A percentile compares a stretch with the other conserved stretches of the same genome.
Evolutionary conservation across 2,113 vertebrate genomes (phyloP).

Genomic region (Nanorana parkeri): DNA sequence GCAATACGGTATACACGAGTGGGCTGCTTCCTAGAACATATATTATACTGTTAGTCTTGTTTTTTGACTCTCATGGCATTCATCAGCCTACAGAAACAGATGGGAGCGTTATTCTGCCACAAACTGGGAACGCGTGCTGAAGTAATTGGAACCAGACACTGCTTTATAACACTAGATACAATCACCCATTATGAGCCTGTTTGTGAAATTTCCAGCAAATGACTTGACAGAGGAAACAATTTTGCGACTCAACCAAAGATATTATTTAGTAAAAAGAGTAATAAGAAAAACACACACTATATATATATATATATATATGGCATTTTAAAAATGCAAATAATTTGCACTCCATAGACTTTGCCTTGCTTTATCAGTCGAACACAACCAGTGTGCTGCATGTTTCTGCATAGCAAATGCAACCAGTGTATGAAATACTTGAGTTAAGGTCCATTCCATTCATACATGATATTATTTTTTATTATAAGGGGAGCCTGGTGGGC

Average conservation of each 20-base stretch:
- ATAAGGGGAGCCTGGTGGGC: too few relatives aligned
- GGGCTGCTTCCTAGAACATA: slow-evolving; percentile 43
- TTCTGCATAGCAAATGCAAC: too few relatives aligned
- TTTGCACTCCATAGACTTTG: too few relatives aligned
- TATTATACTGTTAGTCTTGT: slow-evolving; percentile 29
- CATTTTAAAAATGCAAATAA: too few relatives aligned
- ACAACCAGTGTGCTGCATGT: too few relatives aligned
- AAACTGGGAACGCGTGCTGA: slow-evolving; percentile 38
- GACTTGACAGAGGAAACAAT: slow-evolving; percentile 24
- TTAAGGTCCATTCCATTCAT: too few relatives aligned
- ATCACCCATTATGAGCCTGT: slow-evolving; percentile 46
- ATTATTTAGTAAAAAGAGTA: not conserved
- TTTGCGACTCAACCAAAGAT: not conserved
- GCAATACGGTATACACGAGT: not conserved
- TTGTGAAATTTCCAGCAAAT: slow-evolving; percentile 31
- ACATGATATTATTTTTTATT: too few relatives aligned
- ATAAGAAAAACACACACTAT: not conserved
- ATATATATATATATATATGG: not conserved
- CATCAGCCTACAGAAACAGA: slow-evolving; percentile 52
- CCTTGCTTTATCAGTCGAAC: too few relatives aligned
- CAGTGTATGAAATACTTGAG: too few relatives aligned
- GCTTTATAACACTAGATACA: slow-evolving; percentile 44
- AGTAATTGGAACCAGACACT: slow-evolving; percentile 49
- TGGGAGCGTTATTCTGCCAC: slow-evolving; percentile 55
- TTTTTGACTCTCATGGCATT: slow-evolving; percentile 47